Percentiles rank a stretch among this genome's conserved stretches.
phyloP scores from a whole-genome alignment of 2,113 vertebrate genomes.

The Brachyistius frenatus region DNA sequence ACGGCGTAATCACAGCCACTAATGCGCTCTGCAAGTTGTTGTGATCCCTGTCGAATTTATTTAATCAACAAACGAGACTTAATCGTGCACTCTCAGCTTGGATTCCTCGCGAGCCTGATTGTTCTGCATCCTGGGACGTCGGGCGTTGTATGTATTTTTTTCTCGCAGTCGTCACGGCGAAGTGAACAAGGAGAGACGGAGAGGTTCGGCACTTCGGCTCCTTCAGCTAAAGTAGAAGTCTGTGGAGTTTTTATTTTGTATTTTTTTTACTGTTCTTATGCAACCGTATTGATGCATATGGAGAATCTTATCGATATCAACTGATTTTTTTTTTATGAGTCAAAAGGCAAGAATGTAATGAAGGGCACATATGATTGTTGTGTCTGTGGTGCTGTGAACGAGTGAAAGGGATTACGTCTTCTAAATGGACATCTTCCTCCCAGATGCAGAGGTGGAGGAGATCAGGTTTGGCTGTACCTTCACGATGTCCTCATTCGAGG shows the following conservation, averaged over 20 bases:
- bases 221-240: too few species aligned
- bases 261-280: constrained; percentile 42
- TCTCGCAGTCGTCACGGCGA: constrained; percentile 29
- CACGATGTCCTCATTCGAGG: constrained; percentile 96
- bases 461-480: constrained; percentile 87
- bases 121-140: constrained; percentile 29
- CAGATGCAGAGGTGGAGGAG: constrained; percentile 9
- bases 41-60: constrained; percentile 63
- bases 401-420: constrained; percentile 46
- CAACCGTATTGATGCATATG: constrained; percentile 29
- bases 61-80: constrained; percentile 61
- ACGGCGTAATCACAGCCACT: constrained; percentile 51
- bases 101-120: constrained; percentile 20
- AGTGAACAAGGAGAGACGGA: constrained; percentile 13
- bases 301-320: constrained; percentile 44
- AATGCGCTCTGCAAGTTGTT: constrained; percentile 54
- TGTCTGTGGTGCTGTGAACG: constrained; percentile 6
- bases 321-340: constrained; percentile 54
- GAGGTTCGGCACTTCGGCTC: background rate
- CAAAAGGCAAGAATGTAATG: constrained; percentile 57
- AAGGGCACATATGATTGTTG: constrained; percentile 37
- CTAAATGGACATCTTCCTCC: constrained; percentile 40
- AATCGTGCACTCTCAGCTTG: constrained; percentile 15
- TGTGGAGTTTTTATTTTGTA: too few species aligned
- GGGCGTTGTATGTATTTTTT: background rate